A percentile compares a stretch with the other conserved stretches of the same genome.
Evolutionary conservation across 2,113 vertebrate genomes (phyloP).

Genomic region (Nanorana parkeri): DNA sequence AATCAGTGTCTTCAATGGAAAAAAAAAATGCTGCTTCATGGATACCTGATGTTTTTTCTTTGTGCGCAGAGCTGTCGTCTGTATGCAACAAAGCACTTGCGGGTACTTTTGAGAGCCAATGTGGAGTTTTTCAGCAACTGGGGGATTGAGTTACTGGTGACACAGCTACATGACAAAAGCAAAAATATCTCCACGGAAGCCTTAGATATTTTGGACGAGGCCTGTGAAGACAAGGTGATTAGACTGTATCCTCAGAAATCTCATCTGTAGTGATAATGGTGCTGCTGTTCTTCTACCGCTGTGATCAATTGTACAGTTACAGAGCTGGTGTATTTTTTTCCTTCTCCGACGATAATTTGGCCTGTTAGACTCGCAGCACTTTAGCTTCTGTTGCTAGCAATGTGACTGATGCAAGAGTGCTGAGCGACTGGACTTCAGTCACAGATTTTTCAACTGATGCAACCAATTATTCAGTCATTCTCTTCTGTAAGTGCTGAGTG

Average conservation of each 20-base stretch:
- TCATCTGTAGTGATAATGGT: neutral
- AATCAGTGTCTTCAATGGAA: too few species aligned
- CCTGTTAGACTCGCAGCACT: too few species aligned
- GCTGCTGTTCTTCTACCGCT: neutral
- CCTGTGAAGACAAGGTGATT: slow-evolving; percentile 96
- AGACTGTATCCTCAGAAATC: neutral
- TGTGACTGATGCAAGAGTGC: too few species aligned
- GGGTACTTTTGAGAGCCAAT: slow-evolving; percentile 92
- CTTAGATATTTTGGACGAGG: slow-evolving; percentile 95
- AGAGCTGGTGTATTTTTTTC: too few species aligned
- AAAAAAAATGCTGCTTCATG: too few species aligned
- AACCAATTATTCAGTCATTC: too few species aligned
- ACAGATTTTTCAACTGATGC: too few species aligned
- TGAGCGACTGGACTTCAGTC: too few species aligned
- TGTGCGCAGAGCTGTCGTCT: slow-evolving; percentile 84
- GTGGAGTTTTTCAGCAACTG: slow-evolving; percentile 99
- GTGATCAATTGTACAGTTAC: too few species aligned
- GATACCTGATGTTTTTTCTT: neutral
- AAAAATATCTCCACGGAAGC: slow-evolving; percentile 94
- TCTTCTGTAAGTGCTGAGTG: too few species aligned
- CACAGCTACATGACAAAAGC: slow-evolving; percentile 97
- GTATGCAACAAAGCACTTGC: slow-evolving; percentile 94
- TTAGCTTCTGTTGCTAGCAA: too few species aligned
- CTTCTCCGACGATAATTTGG: too few species aligned
- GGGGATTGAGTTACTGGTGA: slow-evolving; percentile 97